Evolutionary conservation across 2,797 vertebrate genomes (phyloP).

Genomic region (Sarcoramphus papa): DNA sequence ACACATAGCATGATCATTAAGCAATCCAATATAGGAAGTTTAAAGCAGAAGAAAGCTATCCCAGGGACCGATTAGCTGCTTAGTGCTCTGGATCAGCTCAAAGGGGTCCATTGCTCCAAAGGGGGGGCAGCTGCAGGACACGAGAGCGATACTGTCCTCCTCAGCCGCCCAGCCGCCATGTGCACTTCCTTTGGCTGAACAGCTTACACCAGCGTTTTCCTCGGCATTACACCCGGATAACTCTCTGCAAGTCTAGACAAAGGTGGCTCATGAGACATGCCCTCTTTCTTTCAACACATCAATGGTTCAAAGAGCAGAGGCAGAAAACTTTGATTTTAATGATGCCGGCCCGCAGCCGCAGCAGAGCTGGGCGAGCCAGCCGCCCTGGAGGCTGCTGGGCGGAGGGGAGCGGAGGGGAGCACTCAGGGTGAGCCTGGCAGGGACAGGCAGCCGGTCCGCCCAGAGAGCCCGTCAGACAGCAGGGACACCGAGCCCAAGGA

Average conservation of each 20-base stretch:
- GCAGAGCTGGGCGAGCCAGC: neutral
- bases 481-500: accelerated
- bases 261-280: neutral
- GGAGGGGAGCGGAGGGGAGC: neutral
- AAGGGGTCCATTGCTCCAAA: accelerated
- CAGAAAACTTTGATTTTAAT: neutral
- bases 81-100: accelerated
- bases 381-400: neutral
- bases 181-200: accelerated
- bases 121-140: neutral
- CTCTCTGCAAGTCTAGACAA: neutral
- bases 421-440: accelerated
- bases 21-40: accelerated
- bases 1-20: accelerated
- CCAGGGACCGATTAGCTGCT: accelerated
- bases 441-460: neutral
- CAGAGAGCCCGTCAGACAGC: neutral
- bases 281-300: neutral
- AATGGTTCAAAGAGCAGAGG: neutral
- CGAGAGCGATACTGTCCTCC: accelerated
- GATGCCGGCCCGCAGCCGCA: neutral
- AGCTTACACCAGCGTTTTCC: neutral
- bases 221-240: neutral
- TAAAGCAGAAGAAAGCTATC: neutral
- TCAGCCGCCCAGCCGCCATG: neutral